Conservation (phyloP, 2,797 vertebrate species). For the Neoniphon sammara region DNA sequence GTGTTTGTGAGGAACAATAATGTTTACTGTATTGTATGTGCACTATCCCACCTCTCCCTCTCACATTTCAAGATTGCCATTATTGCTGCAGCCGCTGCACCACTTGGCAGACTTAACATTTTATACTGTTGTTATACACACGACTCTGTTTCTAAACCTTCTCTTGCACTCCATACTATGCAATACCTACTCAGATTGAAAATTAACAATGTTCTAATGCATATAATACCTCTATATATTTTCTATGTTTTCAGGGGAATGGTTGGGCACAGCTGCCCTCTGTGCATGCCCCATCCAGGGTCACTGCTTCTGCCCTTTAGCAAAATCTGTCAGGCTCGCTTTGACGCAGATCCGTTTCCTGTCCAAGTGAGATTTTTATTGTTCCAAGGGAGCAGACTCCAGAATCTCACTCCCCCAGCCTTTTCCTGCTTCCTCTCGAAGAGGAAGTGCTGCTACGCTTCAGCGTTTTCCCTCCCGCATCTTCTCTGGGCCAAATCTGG, state of each 20-base stretch:
- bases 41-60: not conserved
- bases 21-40: conserved; percentile 22
- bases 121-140: not conserved
- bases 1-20: conserved; percentile 42
- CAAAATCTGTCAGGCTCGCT: conserved; percentile 81
- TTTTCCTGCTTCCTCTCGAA: conserved; percentile 93
- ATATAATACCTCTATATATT: too few relatives aligned
- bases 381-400: conserved; percentile 85
- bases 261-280: conserved; percentile 65
- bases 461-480: conserved; percentile 46
- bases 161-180: too few relatives aligned
- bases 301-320: conserved; percentile 83
- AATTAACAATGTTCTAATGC: too few relatives aligned
- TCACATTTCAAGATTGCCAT: not conserved
- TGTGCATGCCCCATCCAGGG: conserved; percentile 80
- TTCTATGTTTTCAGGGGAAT: conserved; percentile 30
- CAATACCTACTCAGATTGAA: too few relatives aligned
- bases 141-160: not conserved
- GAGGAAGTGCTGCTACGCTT: conserved; percentile 85
- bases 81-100: not conserved
- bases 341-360: conserved; percentile 96
- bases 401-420: conserved; percentile 88
- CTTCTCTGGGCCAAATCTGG: conserved; percentile 78
- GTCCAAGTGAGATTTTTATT: conserved; percentile 89
- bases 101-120: not conserved